A percentile compares a stretch with the other conserved stretches of the same genome.
phyloP scores from a whole-genome alignment of 1,140 invertebrate species.

The Triops cancriformis region DNA sequence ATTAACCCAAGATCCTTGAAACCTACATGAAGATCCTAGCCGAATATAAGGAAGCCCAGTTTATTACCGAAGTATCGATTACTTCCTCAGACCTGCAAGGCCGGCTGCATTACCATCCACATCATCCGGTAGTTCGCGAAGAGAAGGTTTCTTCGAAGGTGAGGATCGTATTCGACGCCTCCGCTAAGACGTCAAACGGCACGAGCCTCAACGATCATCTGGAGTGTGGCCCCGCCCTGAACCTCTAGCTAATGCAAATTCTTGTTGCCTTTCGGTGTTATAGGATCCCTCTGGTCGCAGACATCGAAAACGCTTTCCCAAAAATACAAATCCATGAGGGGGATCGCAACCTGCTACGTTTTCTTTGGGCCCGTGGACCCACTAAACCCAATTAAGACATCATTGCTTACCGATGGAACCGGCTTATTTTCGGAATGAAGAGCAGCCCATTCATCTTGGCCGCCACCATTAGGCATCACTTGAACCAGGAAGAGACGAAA shows the following conservation, averaged over 20 bases:
- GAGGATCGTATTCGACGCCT: slow-evolving; percentile 9
- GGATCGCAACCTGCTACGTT: slow-evolving; percentile 32
- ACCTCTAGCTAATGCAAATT: slow-evolving; percentile 38
- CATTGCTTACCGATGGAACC: slow-evolving; percentile 25
- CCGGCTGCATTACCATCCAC: slow-evolving; percentile 31
- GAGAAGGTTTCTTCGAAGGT: slow-evolving; percentile 22
- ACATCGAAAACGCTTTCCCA: slow-evolving; percentile 41
- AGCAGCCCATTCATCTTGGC: slow-evolving; percentile 37
- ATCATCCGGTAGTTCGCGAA: slow-evolving; percentile 33
- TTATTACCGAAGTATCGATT: background rate
- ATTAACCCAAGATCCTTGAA: background rate
- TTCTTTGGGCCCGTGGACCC: slow-evolving; percentile 29
- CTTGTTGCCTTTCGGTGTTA: slow-evolving; percentile 38
- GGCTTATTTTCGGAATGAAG: slow-evolving; percentile 36
- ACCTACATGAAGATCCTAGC: background rate
- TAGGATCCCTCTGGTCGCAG: slow-evolving; percentile 37
- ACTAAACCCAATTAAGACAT: background rate
- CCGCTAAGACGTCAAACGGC: background rate
- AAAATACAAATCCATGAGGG: slow-evolving; percentile 34
- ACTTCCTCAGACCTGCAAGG: background rate
- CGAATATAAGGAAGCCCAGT: background rate
- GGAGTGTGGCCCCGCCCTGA: slow-evolving; percentile 28
- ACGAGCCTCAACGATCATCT: slow-evolving; percentile 7
- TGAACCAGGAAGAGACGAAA: background rate
- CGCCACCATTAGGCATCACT: slow-evolving; percentile 30